Base-by-base conservation (phyloP, 2,113 vertebrate genomes). In the Trichechus manatus region DNA sequence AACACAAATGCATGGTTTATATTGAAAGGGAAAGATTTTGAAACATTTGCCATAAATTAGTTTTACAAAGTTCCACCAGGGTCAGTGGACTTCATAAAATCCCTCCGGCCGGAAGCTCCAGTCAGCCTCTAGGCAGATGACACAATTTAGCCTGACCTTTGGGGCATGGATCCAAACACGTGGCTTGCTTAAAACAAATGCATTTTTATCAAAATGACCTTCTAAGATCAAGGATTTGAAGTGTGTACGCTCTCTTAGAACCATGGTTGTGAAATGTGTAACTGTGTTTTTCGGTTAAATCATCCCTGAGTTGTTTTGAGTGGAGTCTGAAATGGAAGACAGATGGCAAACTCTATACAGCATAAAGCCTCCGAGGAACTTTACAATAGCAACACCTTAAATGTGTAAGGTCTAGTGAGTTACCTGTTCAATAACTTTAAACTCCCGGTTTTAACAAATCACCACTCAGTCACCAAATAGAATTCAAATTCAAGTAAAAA, bases 271-370 rank as follows among this genome's bases (percentile, higher is more conserved):
- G 64, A 93, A 93, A 91, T 39, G 19, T 5, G 0, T 74, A 39
- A 89, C 44, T 47, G 36, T 68, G 5, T 42, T 79, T 91, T 96
- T 96, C 83, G 25, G 36, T 92, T 95, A 44, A 94, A 91, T 87
- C 9, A 83, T 70, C 23, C 25, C 53, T 82, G 75, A 77, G 50
- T 27, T 91, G 63, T 75, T 88, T 68, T 87, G 10, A 74, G 44
- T 68, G 70, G 36, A 81, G 63, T 75, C n/a, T 72, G 39, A 91
- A 87, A 47, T 47, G 39, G 17, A 87, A 93, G 63, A 6, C 33
- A 53, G 19, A 81, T 77, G 89, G 13, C 5, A 89, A 87, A 66
- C 8, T 87, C 64, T 53, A n/a, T 1, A 8, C 2, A 27, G 23
- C 6, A 82, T 47, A 59, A 47, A 85, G 50, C 22, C 8, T 23